Evolutionary conservation across 2,113 vertebrate genomes (phyloP).

Genomic region (Leucosticte australis): DNA sequence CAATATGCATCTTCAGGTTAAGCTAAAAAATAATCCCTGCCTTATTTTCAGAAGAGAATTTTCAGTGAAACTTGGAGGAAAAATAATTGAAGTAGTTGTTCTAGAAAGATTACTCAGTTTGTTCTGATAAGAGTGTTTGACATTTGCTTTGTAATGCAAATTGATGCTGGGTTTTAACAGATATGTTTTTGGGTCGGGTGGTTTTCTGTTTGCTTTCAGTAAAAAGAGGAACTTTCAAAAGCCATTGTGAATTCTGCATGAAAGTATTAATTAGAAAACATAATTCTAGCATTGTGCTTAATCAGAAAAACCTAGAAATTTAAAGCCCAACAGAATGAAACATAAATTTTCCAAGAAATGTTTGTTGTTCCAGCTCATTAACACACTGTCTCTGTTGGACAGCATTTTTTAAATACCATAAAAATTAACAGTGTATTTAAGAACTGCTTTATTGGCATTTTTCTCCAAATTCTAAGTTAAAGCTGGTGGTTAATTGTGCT

Average conservation of each 20-base stretch:
- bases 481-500: conserved; percentile 56
- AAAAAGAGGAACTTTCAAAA: conserved; percentile 39
- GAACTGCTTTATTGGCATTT: conserved; percentile 67
- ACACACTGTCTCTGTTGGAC: conserved; percentile 61
- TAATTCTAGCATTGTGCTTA: conserved; percentile 28
- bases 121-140: neutral
- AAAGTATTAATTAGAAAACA: conserved; percentile 49
- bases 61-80: neutral
- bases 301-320: conserved; percentile 54
- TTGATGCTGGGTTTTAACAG: neutral
- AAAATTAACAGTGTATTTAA: conserved; percentile 76
- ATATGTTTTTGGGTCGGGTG: neutral
- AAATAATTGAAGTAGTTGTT: neutral
- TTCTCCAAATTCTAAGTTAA: conserved; percentile 69
- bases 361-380: conserved; percentile 75
- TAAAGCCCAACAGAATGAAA: conserved; percentile 62
- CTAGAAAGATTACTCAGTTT: neutral
- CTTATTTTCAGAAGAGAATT: neutral
- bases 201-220: conserved; percentile 4
- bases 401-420: conserved; percentile 68
- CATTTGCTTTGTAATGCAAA: conserved; percentile 36
- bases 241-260: conserved; percentile 12
- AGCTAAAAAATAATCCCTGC: neutral
- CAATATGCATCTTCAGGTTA: neutral
- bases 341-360: conserved; percentile 63